phyloP scores from a whole-genome alignment of 2,113 vertebrate species.

The Otus sunia region DNA sequence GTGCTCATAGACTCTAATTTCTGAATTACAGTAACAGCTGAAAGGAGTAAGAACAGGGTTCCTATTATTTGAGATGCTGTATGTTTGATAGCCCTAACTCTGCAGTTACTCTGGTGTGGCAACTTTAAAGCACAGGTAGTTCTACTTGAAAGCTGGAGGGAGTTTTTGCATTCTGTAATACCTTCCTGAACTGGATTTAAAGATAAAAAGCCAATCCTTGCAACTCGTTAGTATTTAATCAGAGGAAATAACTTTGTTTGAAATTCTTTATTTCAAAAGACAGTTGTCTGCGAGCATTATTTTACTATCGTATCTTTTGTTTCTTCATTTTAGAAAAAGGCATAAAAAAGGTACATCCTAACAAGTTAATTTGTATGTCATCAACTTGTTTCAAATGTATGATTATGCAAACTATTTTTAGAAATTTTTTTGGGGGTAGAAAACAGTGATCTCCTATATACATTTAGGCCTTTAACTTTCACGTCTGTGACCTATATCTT shows the following conservation, averaged over 20 bases:
- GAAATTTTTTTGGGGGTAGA: no score
- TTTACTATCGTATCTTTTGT: not conserved
- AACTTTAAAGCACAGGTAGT: not conserved
- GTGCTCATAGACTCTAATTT: not conserved
- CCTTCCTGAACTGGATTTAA: not conserved
- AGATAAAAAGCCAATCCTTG: not conserved
- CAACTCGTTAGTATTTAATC: not conserved
- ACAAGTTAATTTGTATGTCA: not conserved
- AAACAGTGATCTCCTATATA: not conserved
- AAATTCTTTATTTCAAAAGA: not conserved
- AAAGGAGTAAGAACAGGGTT: not conserved
- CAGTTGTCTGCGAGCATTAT: not conserved
- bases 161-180: not conserved
- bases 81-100: not conserved
- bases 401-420: not conserved
- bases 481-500: not conserved
- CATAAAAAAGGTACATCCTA: not conserved
- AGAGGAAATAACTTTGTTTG: not conserved
- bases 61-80: not conserved
- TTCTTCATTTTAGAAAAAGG: not conserved
- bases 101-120: not conserved
- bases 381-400: not conserved
- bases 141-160: not conserved
- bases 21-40: not conserved
- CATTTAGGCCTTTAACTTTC: not conserved